Evolutionary conservation across 2,888 invertebrate species (phyloP), one percentile per base, ranked within the genome.

Genomic region (Beris chalybata): DNA sequence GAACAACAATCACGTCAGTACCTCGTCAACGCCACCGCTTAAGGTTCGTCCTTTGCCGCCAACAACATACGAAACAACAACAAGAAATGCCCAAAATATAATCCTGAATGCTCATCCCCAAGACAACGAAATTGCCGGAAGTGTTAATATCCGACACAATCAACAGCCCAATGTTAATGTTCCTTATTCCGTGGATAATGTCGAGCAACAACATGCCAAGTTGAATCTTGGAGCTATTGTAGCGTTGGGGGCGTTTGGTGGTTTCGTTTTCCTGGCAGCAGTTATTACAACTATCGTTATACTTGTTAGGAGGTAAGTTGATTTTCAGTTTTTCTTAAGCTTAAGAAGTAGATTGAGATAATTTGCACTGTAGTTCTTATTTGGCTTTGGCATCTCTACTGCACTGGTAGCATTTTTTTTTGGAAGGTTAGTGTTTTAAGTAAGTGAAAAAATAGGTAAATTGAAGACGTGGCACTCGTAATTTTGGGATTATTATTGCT

Each of bases 251-350:
- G 92, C 93, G 7, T 94, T 95, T 77, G 95, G 93, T n/a, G 93
- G 90, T 7, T 90, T 95, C 73, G 92, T 95, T 6, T 92, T 95
- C 78, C 83, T 95, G 57, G 91, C 94, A 9, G 94, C 93, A 31
- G 89, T 95, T 70, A 89, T 94, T 72, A 93, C 94, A 2, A 93
- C 94, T 5, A 89, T 94, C 71, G 90, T 95, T 68, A 91, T 95
- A 68, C 84, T 95, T 72, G 89, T 95, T 63, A 84, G 91, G 82
- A 93, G 94, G 95, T 95, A 83, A 83, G 83, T 75, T 67, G 12
- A 54, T n/a, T 30, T 38, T 38, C 7, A 5, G 38, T 22, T 22
- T 22, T 22, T 22, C 3, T 22, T 22, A 22, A 22, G 22, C 22
- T 22, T 22, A 22, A 22, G 22, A 22, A 22, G 22, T 22, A 22